phyloP scores from a whole-genome alignment of 2,888 invertebrate species.

The Amphipoea oculea region DNA sequence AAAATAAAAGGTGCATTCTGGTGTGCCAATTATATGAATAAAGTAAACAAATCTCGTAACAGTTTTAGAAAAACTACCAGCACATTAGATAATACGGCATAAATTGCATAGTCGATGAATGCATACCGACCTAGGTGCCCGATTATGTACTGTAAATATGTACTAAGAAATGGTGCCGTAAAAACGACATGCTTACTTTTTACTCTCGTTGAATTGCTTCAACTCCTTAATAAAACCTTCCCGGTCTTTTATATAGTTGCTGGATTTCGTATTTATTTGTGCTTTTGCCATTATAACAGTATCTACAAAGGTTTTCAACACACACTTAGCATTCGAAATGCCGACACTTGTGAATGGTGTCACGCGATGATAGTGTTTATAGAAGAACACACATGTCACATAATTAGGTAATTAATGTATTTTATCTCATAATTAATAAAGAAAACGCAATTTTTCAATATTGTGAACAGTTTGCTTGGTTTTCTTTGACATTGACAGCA shows the following conservation, averaged over 20 bases:
- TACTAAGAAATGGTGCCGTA: background rate
- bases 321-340: conserved; percentile 35
- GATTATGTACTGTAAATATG: conserved; percentile 3
- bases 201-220: conserved; percentile 96
- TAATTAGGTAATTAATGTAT: conserved; percentile 42
- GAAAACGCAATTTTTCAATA: conserved; percentile 50
- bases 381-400: conserved; percentile 40
- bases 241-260: conserved; percentile 94
- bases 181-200: conserved; percentile 93
- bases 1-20: background rate
- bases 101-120: background rate
- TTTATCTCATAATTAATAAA: conserved; percentile 56
- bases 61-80: background rate
- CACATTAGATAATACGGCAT: background rate
- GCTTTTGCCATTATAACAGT: conserved; percentile 85
- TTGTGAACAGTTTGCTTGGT: conserved; percentile 49
- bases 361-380: conserved; percentile 26
- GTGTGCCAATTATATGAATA: background rate
- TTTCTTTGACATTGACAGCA: conserved; percentile 69
- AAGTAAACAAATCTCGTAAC: background rate
- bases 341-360: conserved; percentile 20
- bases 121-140: background rate
- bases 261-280: conserved; percentile 90
- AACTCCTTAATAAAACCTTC: conserved; percentile 96
- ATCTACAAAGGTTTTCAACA: conserved; percentile 36